phyloP scores from a whole-genome alignment of 2,888 invertebrate species.

The Villa cingulata region DNA sequence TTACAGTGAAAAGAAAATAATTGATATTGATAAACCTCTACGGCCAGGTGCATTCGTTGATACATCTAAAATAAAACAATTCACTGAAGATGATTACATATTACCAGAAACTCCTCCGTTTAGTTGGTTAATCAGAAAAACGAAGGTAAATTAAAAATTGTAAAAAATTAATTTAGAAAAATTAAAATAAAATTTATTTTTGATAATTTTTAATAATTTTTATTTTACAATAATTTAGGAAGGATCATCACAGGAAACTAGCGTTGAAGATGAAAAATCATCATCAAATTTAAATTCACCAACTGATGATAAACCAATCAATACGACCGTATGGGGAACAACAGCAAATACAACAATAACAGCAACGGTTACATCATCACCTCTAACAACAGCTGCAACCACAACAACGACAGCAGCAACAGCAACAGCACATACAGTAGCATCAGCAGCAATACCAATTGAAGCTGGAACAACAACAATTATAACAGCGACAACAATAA shows the following conservation, averaged over 20 bases:
- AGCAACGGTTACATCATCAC: neutral
- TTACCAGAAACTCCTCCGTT: constrained; percentile 53
- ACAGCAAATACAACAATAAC: neutral
- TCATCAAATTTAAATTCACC: constrained; percentile 6
- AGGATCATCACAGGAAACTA: constrained; percentile 9
- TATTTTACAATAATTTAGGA: constrained; percentile 1
- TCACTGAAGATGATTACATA: constrained; percentile 41
- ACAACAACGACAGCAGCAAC: constrained; percentile 11
- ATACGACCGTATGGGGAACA: no score
- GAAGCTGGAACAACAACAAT: no score
- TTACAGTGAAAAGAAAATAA: constrained; percentile 49
- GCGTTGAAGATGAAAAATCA: constrained; percentile 8
- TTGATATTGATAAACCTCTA: constrained; percentile 57
- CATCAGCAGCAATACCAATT: constrained; percentile 7
- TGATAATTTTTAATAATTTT: neutral
- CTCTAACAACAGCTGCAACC: neutral
- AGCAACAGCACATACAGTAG: constrained; percentile 7
- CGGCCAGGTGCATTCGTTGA: constrained; percentile 69
- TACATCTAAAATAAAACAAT: constrained; percentile 44
- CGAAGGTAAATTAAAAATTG: constrained; percentile 12
- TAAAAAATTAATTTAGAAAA: neutral
- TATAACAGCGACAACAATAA: constrained; percentile 12
- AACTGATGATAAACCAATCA: constrained; percentile 2
- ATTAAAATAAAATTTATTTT: no score
- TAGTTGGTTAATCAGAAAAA: constrained; percentile 38